phyloP scores from a whole-genome alignment of 2,888 invertebrate genomes.

The Leucophora obtusa region DNA sequence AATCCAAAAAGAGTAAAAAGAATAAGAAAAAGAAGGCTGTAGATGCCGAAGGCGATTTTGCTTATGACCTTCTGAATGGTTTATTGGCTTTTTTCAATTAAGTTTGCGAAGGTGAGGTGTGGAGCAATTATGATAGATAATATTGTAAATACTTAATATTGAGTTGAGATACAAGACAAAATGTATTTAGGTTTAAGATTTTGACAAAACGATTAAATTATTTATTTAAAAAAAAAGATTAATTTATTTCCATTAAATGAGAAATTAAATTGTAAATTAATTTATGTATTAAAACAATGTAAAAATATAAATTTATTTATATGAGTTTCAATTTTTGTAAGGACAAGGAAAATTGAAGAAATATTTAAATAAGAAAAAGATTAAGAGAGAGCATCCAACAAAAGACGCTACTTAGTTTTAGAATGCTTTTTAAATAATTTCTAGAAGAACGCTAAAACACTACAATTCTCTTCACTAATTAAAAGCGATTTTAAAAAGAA shows the following conservation, averaged over 20 bases:
- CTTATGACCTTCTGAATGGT: conserved; percentile 74
- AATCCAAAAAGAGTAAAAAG: conserved; percentile 73
- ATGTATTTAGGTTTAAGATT: conserved; percentile 23
- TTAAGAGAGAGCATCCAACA: no score
- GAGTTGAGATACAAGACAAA: conserved; percentile 35
- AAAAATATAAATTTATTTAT: background rate
- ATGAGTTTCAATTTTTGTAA: background rate
- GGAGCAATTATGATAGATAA: conserved; percentile 69
- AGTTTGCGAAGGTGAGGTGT: conserved; percentile 69
- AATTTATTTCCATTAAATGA: conserved; percentile 35
- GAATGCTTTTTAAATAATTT: no score
- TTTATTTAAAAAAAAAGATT: conserved; percentile 12
- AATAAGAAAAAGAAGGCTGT: conserved; percentile 75
- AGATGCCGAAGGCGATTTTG: conserved; percentile 70
- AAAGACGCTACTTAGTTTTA: no score
- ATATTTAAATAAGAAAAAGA: no score
- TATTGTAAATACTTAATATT: conserved; percentile 75
- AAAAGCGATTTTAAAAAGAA: no score
- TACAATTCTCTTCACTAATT: no score
- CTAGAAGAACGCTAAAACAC: no score
- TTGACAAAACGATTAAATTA: conserved; percentile 22
- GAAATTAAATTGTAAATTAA: conserved; percentile 38
- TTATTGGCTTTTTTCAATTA: conserved; percentile 76
- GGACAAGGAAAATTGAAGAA: no score
- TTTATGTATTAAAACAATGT: conserved; percentile 42